Base-by-base conservation (phyloP, 1,140 invertebrate species). In the Drosophila mayri region DNA sequence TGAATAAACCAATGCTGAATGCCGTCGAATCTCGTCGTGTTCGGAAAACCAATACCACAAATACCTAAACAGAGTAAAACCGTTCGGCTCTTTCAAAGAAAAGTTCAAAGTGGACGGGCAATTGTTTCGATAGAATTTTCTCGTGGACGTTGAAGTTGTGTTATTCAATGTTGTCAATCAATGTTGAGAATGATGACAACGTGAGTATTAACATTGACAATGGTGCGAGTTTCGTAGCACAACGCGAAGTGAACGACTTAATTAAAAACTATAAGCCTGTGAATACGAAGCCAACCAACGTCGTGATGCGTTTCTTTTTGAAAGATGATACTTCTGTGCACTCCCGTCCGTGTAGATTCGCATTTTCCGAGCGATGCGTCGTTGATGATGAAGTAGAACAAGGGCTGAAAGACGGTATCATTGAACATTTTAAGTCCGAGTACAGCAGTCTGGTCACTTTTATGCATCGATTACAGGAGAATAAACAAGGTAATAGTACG, bases 401-500 rank as follows among this genome's bases (percentile, higher is more conserved):
- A 7, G 20, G 74, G 76, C 11, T 81, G n/a, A 44, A 50, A 3
- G n/a, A 74, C 20, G 65, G 67, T 5, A 80, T 91, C 2, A 81
- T 91, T 8, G 46, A 68, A 30, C 18, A 49, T n/a, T 60, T 47
- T 6, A 20, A 68, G 11, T 68, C 57, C 8, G 14, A 52, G 35
- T 47, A 60, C 14, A 70, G 35, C 7, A 62, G 58, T 40, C 66
- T 20, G 18, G 59, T n/a, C 4, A 41, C 4, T n/a, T 1, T 9
- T 18, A 18, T 18, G 32, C 5, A 57, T 14, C 38, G 94, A 95
- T 75, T 95, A 93, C 73, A 73, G 94, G 10, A 50, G 63, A 28
- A 59, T 94, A 9, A 95, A 95, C 77, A 91, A 86, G 60, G 71
- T 70, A 35, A 77, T 88, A 30, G 35, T 81, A 30, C 78, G 85